phyloP scores from a whole-genome alignment of 2,888 invertebrate genomes.

The Rotaria magnacalcarata region DNA sequence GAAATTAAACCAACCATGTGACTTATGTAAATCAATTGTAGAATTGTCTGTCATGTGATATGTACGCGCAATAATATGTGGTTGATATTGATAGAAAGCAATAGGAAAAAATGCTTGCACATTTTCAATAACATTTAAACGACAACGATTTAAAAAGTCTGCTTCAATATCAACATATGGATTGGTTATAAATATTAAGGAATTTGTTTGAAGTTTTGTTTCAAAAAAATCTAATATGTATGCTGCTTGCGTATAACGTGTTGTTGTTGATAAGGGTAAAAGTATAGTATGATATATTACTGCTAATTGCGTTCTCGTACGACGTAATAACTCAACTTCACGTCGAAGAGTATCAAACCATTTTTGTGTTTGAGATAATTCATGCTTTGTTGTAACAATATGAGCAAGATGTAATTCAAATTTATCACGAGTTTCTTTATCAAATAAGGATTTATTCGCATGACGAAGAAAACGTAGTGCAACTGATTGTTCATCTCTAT shows the following conservation, averaged over 20 bases:
- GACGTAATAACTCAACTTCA: not conserved
- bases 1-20: constrained; percentile 72
- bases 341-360: not conserved
- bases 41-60: constrained; percentile 53
- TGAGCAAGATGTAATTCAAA: constrained; percentile 2
- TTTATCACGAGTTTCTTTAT: constrained; percentile 27
- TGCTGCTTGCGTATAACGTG: not conserved
- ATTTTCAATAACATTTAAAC: constrained; percentile 85
- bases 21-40: constrained; percentile 54
- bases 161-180: constrained; percentile 68
- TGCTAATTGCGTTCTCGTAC: not conserved
- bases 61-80: constrained; percentile 59
- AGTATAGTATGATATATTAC: constrained; percentile 8
- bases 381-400: not conserved
- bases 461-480: constrained; percentile 68
- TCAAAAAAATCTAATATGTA: constrained; percentile 64
- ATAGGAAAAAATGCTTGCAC: constrained; percentile 86
- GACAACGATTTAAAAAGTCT: constrained; percentile 83
- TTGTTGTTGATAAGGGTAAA: not conserved
- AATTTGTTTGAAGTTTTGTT: constrained; percentile 69
- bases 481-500: constrained; percentile 60
- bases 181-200: constrained; percentile 69
- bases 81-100: constrained; percentile 81
- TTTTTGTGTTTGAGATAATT: constrained; percentile 25
- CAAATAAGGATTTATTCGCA: constrained; percentile 17